These are phyloP conservation scores for Brachionus paranguensis DNA, from an alignment of 1,140 invertebrate genomes.

Conservation along the genomic window DNA sequence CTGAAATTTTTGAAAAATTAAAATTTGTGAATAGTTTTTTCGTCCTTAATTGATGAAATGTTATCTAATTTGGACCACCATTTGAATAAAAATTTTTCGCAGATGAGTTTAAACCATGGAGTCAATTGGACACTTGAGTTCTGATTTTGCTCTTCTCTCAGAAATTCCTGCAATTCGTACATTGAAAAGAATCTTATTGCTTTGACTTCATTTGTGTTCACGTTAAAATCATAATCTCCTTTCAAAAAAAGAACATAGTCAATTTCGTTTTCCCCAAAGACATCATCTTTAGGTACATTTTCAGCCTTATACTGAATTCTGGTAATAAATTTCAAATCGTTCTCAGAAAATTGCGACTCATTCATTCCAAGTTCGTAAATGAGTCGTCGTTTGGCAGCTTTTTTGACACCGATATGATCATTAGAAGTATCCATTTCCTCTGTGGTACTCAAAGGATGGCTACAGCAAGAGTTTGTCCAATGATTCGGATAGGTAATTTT, in stretches of 20 bases:
- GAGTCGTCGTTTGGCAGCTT: slow-evolving; percentile 36
- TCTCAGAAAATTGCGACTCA: not conserved
- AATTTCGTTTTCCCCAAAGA: slow-evolving; percentile 41
- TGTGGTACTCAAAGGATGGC: slow-evolving; percentile 35
- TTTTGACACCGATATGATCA: slow-evolving; percentile 38
- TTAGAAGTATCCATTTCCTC: slow-evolving; percentile 29
- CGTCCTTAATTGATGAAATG: not conserved
- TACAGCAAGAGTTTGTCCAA: slow-evolving; percentile 42
- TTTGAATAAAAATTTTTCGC: slow-evolving; percentile 36
- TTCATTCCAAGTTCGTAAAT: slow-evolving; percentile 41
- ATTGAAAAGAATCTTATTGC: not conserved
- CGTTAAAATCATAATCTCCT: not conserved
- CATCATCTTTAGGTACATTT: slow-evolving; percentile 32
- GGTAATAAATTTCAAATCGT: slow-evolving; percentile 30
- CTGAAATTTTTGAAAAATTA: not conserved
- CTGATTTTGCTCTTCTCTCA: slow-evolving; percentile 10
- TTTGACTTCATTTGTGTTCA: slow-evolving; percentile 39
- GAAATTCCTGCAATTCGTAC: slow-evolving; percentile 29
- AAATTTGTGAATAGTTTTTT: slow-evolving; percentile 32
- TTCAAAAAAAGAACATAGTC: slow-evolving; percentile 40
- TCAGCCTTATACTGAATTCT: slow-evolving; percentile 40
- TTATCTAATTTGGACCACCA: slow-evolving; percentile 35
- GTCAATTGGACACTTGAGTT: slow-evolving; percentile 29
- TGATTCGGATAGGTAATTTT: slow-evolving; percentile 41
- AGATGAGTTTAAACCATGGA: slow-evolving; percentile 40